Evolutionary conservation across 2,797 vertebrate genomes (phyloP), one percentile per base, ranked within the genome.

Genomic region (Ctenopoma multispine): DNA sequence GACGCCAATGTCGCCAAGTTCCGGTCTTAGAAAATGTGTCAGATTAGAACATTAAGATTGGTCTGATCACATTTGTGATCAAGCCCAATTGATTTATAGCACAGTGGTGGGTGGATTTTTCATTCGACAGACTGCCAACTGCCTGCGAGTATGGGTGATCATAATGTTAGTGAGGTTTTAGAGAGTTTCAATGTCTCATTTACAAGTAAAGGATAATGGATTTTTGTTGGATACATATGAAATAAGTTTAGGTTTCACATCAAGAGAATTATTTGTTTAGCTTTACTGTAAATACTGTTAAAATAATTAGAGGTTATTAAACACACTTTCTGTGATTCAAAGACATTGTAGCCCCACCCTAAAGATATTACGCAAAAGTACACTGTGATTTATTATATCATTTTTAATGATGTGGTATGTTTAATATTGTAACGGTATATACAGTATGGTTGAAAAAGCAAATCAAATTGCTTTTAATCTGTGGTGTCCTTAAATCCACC

Each of bases 11-110:
- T 92, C 91, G 88, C 88, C 93, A 89, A 87, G 92, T 65, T 75
- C 94, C 95, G 96, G 95, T 91, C 91, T 93, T 83, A 90, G 93
- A 90, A 90, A 96, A 93, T 94, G 12, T 88, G 90, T 92, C 51
- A 47, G 78, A 94, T 97, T 95, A 97, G 92, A 90, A 85, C 90
- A 95, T 73, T 0, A 5, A 34, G 38, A 77, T 76, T 1, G 27
- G 53, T 53, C 69, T 24, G 54, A 73, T 76, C 85, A 76, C 41
- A 36, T 36, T n/a, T 51, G 38, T 31, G 63, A 48, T 74, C 47
- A 41, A 2, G 58, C 63, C 43, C 36, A 51, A 24, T 11, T 44
- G 63, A 29, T 70, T 69, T 59, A 58, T 11, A 74, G 49, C 36
- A 17, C 6, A 73, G 84, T 87, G 84, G 81, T 83, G 82, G 81